Evolutionary conservation across 2,888 invertebrate genomes (phyloP).

Genomic region (Macrosiphum euphorbiae): DNA sequence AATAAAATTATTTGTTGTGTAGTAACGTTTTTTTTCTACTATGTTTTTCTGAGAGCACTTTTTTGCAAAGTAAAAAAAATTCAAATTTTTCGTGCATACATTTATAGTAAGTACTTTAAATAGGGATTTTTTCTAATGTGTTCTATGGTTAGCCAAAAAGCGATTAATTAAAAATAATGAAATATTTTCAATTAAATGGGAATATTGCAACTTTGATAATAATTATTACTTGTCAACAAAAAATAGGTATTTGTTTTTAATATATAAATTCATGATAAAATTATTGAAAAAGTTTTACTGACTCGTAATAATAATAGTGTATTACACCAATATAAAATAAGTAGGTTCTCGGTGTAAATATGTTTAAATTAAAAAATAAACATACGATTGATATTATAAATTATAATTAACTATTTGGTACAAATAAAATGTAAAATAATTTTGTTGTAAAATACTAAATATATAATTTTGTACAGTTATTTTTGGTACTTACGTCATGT

Average conservation of each 20-base stretch:
- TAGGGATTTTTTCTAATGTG: background rate
- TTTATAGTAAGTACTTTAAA: background rate
- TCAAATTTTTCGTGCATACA: background rate
- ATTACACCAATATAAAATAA: background rate
- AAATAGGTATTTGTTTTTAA: background rate
- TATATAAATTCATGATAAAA: background rate
- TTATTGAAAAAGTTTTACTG: conserved; percentile 1
- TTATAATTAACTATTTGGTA: background rate
- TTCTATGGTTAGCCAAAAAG: background rate
- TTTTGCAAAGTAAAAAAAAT: background rate
- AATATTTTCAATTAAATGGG: conserved; percentile 9
- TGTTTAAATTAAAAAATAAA: background rate
- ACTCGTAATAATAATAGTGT: background rate
- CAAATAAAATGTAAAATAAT: background rate
- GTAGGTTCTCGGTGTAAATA: background rate
- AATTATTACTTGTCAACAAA: background rate
- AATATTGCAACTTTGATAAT: background rate
- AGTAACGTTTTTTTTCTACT: background rate
- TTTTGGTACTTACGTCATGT: no score
- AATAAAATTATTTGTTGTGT: background rate
- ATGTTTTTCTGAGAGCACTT: background rate
- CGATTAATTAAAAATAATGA: background rate
- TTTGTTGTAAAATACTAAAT: background rate
- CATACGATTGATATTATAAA: background rate
- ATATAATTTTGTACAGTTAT: background rate